A percentile compares a stretch with the other conserved stretches of the same genome.
These are phyloP conservation scores for Lutjanus erythropterus DNA, from an alignment of 2,113 vertebrate genomes.

Conservation along the genomic window DNA sequence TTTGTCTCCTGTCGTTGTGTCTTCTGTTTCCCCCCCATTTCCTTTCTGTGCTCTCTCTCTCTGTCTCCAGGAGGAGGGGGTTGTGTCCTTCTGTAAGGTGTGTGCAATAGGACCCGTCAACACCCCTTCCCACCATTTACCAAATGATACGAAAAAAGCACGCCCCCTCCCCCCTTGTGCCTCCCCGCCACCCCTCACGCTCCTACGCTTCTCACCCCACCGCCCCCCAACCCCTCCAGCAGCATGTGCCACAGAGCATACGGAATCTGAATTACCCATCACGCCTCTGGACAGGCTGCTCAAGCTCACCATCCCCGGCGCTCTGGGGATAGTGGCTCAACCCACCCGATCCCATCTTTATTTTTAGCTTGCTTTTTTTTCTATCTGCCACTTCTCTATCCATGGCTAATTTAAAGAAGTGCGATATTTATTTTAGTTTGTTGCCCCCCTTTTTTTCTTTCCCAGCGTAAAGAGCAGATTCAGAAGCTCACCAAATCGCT, in stretches of 20 bases:
- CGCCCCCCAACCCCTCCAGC: conserved; percentile 54
- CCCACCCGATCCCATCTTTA: conserved; percentile 65
- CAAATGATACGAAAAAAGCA: conserved; percentile 71
- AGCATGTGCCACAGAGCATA: conserved; percentile 85
- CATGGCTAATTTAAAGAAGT: conserved; percentile 59
- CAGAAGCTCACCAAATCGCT: conserved; percentile 20
- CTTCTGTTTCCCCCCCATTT: conserved; percentile 66
- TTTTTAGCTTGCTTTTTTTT: conserved; percentile 61
- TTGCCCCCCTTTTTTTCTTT: neutral
- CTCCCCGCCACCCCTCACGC: conserved; percentile 43
- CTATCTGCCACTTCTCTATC: conserved; percentile 42
- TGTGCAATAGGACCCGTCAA: conserved; percentile 86
- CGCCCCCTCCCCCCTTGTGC: conserved; percentile 46
- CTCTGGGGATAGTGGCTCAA: conserved; percentile 63
- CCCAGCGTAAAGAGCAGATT: conserved; percentile 1
- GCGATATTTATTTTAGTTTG: conserved; percentile 38
- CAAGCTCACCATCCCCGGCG: conserved; percentile 63
- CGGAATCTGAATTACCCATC: conserved; percentile 74
- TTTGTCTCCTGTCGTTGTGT: conserved; percentile 90
- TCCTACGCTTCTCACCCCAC: conserved; percentile 62
- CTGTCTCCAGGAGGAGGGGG: conserved; percentile 96
- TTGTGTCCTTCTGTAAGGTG: conserved; percentile 99
- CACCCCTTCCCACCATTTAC: conserved; percentile 70
- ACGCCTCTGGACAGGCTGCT: conserved; percentile 71
- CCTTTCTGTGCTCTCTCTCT: conserved; percentile 86